Percentiles rank a stretch among this genome's conserved stretches.
Conservation (phyloP, 2,888 invertebrate genomes). For the Heterodera filipjevi region DNA sequence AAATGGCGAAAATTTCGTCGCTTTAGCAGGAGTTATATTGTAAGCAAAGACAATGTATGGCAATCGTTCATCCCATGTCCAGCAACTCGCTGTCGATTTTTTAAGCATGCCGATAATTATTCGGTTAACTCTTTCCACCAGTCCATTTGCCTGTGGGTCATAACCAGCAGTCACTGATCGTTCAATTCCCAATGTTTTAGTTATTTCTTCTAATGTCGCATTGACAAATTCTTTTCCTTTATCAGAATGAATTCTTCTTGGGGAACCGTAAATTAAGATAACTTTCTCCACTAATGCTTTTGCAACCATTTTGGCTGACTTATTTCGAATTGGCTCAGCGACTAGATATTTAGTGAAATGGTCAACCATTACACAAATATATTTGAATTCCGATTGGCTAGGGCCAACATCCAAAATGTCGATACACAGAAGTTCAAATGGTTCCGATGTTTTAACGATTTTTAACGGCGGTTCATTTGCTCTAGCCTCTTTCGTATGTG, state of each 20-base stretch:
- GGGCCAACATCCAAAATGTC: constrained; percentile 37
- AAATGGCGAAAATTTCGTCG: constrained; percentile 19
- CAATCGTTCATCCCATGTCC: constrained; percentile 20
- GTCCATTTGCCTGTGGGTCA: constrained; percentile 18
- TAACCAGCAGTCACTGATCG: constrained; percentile 7
- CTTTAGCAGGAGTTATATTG: constrained; percentile 9
- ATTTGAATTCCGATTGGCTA: constrained; percentile 29
- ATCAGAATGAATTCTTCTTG: constrained; percentile 45
- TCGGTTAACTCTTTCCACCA: not conserved
- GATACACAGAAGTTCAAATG: constrained; percentile 36
- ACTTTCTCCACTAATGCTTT: constrained; percentile 42
- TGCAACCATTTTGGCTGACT: constrained; percentile 44
- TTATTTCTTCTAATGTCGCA: constrained; percentile 13
- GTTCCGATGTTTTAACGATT: constrained; percentile 3
- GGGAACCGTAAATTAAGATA: not conserved
- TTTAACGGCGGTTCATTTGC: constrained; percentile 33
- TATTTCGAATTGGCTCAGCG: constrained; percentile 56
- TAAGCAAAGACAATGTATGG: constrained; percentile 13
- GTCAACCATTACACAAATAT: constrained; percentile 30
- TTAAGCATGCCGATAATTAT: constrained; percentile 12
- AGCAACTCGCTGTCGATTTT: not conserved
- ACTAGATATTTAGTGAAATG: constrained; percentile 44
- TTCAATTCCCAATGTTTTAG: not conserved
- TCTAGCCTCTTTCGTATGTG: constrained; percentile 21
- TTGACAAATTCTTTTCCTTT: constrained; percentile 43